Evolutionary conservation across 2,888 invertebrate species (phyloP), one percentile per base, ranked within the genome.

Genomic region (Yponomeuta plumbellus): DNA sequence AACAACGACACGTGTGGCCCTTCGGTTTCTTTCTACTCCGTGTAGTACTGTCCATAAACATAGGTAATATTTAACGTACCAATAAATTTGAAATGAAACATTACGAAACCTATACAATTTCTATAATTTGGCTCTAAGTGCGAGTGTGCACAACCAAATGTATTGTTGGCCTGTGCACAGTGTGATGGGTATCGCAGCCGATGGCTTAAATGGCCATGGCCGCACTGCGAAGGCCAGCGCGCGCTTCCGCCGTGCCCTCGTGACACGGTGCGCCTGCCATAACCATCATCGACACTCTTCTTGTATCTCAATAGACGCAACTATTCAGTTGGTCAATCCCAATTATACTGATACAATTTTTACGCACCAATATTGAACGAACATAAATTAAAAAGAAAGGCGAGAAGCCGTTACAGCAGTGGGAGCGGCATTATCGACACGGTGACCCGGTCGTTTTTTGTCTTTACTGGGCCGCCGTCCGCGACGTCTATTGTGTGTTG

Each of bases 221-320:
- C 83, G 80, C 85, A 81, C 78, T 80, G 80, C 69, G 89, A 89
- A 90, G 90, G 90, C 77, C 88, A 83, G 66, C 72, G 73, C 71
- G 72, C 80, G 84, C 86, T 90, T 90, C 91, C 90, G 44, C 44
- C 44, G 44, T 89, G 89, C 84, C 86, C 85, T 84, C 91, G 90
- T 90, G 91, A 86, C 81, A 77, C 73, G 90, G 81, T 81, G 75
- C 52, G 23, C 62, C 39, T n/a, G 63, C 21, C 58, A 57, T 17
- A 44, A n/a, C n/a, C 23, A 61, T 6, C 44, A 66, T 40, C 44
- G 44, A 17, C 44, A 17, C 34, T 34, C 34, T 34, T 8, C 5
- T 34, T 34, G 34, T 34, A 34, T 34, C 34, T 34, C 34, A 34
- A 34, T 34, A 10, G 34, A 34, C 34, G 34, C 34, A 34, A 34